Evolutionary conservation across 2,797 vertebrate species (phyloP).

Genomic region (Hyperoplus lanceolatus): DNA sequence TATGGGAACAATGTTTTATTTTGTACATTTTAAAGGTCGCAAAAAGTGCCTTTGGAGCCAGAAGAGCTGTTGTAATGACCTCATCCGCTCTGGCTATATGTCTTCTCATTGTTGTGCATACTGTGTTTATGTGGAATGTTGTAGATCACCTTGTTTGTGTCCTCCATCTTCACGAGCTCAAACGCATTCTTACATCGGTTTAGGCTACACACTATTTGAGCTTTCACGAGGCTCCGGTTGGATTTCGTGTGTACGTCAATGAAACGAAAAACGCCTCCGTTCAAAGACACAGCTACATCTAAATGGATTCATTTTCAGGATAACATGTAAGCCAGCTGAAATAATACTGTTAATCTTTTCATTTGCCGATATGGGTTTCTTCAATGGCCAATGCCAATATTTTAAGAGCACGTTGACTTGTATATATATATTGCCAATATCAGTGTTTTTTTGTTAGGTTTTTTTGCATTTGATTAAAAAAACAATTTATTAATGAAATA

Average conservation of each 20-base stretch:
- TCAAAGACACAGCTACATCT: not conserved
- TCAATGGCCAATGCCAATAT: too few relatives aligned
- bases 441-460: too few relatives aligned
- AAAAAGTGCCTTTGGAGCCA: conserved; percentile 19
- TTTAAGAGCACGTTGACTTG: too few relatives aligned
- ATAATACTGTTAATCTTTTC: not conserved
- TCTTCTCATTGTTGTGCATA: not conserved
- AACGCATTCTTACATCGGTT: not conserved
- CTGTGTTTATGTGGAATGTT: not conserved
- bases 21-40: not conserved
- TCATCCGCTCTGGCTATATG: not conserved
- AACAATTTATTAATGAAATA: too few relatives aligned
- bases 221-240: not conserved
- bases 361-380: not conserved
- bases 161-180: not conserved
- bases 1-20: conserved; percentile 20
- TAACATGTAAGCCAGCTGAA: not conserved
- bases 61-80: not conserved
- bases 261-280: not conserved
- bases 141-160: conserved; percentile 3
- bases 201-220: not conserved
- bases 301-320: not conserved
- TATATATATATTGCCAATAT: too few relatives aligned
- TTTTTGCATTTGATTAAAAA: too few relatives aligned
- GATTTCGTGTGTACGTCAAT: not conserved